Conservation (phyloP, 1,140 invertebrate genomes). For the Neoseiulus cucumeris region DNA sequence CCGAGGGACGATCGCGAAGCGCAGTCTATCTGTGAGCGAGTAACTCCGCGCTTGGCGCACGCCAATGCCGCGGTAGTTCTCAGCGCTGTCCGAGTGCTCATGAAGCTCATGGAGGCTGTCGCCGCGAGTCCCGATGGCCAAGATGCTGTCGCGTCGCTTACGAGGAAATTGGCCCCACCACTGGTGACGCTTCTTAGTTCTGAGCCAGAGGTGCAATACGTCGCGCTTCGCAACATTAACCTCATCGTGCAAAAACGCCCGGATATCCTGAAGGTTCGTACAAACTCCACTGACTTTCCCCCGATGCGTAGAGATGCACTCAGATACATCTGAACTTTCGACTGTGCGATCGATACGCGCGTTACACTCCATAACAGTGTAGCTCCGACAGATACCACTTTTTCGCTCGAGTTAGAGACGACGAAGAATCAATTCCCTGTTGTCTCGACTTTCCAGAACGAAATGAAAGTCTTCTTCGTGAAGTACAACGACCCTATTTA, state of each 20-base stretch:
- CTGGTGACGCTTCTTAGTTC: slow-evolving; percentile 91
- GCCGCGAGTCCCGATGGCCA: slow-evolving; percentile 44
- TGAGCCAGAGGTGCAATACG: slow-evolving; percentile 97
- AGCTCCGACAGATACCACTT: too few relatives aligned
- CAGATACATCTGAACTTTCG: too few relatives aligned
- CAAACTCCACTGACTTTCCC: too few relatives aligned
- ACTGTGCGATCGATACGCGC: too few relatives aligned
- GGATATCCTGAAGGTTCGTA: slow-evolving; percentile 64
- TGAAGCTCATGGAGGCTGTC: slow-evolving; percentile 97
- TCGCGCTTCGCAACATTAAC: slow-evolving; percentile 94
- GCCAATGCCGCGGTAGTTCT: slow-evolving; percentile 99
- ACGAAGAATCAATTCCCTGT: too few relatives aligned
- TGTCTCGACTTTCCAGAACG: slow-evolving; percentile 37
- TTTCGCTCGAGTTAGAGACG: too few relatives aligned
- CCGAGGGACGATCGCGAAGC: slow-evolving; percentile 94
- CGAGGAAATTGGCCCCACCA: slow-evolving; percentile 95
- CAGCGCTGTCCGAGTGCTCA: slow-evolving; percentile 86
- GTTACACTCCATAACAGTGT: too few relatives aligned
- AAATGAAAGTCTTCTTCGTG: slow-evolving; percentile 99
- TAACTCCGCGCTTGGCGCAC: slow-evolving; percentile 90
- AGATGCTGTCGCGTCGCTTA: slow-evolving; percentile 80
- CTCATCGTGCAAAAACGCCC: slow-evolving; percentile 96
- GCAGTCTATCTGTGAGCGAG: slow-evolving; percentile 96
- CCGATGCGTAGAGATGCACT: too few relatives aligned
- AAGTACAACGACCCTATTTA: slow-evolving; percentile 99